Evolutionary conservation across 2,797 vertebrate species (phyloP).

Genomic region (Poecilia velifera): DNA sequence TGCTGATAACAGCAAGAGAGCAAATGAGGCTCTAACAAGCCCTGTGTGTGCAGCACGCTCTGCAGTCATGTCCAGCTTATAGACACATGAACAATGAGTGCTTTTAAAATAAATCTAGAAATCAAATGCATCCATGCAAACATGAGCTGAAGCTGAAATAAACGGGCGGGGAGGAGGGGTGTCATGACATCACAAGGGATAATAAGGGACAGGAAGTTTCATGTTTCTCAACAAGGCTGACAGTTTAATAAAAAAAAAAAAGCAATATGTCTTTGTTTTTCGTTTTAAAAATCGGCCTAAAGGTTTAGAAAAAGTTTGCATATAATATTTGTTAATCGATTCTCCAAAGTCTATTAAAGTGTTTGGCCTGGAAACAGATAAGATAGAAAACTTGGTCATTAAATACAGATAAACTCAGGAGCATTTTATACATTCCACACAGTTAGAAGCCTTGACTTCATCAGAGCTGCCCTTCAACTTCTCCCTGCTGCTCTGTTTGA

Average conservation of each 20-base stretch:
- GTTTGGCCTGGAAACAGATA: slow-evolving; percentile 34
- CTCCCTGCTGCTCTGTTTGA: slow-evolving; percentile 66
- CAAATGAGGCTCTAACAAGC: slow-evolving; percentile 57
- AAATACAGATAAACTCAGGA: slow-evolving; percentile 43
- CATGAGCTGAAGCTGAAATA: slow-evolving; percentile 30
- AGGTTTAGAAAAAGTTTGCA: neutral
- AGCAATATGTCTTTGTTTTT: neutral
- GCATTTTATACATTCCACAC: slow-evolving; percentile 60
- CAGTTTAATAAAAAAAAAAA: neutral
- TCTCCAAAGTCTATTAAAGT: slow-evolving; percentile 22
- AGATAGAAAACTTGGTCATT: slow-evolving; percentile 31
- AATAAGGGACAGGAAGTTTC: neutral
- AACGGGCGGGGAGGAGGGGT: neutral
- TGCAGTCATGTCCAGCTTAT: slow-evolving; percentile 14
- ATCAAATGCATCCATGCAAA: slow-evolving; percentile 55
- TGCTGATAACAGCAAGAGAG: slow-evolving; percentile 75
- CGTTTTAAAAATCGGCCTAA: neutral
- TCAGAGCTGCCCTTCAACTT: slow-evolving; percentile 60
- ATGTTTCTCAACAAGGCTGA: neutral
- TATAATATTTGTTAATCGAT: slow-evolving; percentile 1
- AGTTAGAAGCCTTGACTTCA: slow-evolving; percentile 60
- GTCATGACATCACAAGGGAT: slow-evolving; percentile 12
- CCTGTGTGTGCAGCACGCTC: slow-evolving; percentile 40
- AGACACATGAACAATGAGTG: slow-evolving; percentile 46
- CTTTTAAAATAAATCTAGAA: slow-evolving; percentile 46